Percentiles rank a stretch among this genome's conserved stretches.
phyloP scores from a whole-genome alignment of 2,113 vertebrate species.

The Oreochromis spilurus region DNA sequence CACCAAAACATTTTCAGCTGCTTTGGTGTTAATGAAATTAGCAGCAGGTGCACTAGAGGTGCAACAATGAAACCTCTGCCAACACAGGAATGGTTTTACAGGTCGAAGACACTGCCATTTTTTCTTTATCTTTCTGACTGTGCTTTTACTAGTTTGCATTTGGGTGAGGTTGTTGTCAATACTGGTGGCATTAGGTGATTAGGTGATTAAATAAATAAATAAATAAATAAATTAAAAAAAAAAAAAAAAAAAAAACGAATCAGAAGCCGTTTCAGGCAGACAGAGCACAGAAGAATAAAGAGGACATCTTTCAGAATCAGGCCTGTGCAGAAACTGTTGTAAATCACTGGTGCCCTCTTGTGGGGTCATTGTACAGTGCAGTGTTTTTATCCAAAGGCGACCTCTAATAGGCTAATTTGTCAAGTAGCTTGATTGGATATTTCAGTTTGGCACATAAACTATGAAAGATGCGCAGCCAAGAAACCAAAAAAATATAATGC shows the following conservation, averaged over 20 bases:
- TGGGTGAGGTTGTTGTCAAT: background rate
- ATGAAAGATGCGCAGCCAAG: background rate
- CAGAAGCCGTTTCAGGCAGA: background rate
- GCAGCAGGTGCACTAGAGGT: background rate
- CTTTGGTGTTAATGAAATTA: background rate
- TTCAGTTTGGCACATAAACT: background rate
- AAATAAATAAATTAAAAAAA: no score
- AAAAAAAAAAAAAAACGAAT: no score
- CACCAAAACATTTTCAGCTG: background rate
- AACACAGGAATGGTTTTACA: background rate
- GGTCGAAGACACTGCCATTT: background rate
- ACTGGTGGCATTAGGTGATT: background rate
- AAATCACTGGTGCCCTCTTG: constrained; percentile 27
- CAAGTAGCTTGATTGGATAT: background rate
- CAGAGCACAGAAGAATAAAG: background rate
- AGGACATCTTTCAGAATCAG: background rate
- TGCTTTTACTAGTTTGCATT: background rate
- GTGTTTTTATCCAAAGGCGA: fast-evolving
- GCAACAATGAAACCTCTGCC: background rate
- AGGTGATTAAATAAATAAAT: no score
- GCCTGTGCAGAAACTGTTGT: background rate
- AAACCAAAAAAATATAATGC: background rate
- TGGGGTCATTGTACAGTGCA: background rate
- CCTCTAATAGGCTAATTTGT: background rate
- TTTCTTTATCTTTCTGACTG: background rate